Percentiles rank a stretch among this genome's conserved stretches.
phyloP scores from a whole-genome alignment of 2,797 vertebrate genomes.

The Propithecus perrieri region DNA sequence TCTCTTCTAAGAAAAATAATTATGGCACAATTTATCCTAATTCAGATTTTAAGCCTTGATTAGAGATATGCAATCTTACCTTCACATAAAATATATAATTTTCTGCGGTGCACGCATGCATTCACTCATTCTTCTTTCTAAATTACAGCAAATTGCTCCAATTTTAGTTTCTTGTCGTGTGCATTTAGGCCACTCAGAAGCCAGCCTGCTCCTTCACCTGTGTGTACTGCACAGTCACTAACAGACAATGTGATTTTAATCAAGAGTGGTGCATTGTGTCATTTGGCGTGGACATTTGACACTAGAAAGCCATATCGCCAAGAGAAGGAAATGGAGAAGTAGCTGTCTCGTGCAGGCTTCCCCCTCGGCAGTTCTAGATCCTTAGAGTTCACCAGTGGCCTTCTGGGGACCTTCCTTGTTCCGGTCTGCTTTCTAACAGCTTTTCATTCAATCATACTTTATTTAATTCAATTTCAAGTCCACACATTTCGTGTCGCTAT shows the following conservation, averaged over 20 bases:
- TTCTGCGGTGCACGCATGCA: conserved; percentile 67
- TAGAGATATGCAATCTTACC: conserved; percentile 78
- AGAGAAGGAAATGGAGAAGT: background rate
- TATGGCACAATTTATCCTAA: conserved; percentile 80
- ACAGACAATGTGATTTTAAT: conserved; percentile 77
- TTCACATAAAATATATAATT: conserved; percentile 84
- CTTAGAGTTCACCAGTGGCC: rapidly evolving
- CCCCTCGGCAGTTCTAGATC: rapidly evolving
- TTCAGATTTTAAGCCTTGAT: conserved; percentile 84
- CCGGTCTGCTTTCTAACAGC: background rate
- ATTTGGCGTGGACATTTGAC: conserved; percentile 29
- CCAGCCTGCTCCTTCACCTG: conserved; percentile 69
- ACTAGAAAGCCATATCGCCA: background rate
- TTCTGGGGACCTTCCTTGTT: background rate
- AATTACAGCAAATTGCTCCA: conserved; percentile 85
- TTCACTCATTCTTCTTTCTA: conserved; percentile 77
- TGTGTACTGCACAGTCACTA: background rate
- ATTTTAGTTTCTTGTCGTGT: conserved; percentile 80
- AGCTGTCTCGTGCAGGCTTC: background rate
- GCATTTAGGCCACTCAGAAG: conserved; percentile 79
- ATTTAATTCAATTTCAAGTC: background rate
- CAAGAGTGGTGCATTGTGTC: conserved; percentile 70
- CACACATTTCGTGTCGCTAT: background rate
- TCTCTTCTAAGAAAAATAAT: conserved; percentile 82
- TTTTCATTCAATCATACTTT: background rate